A percentile compares a stretch with the other conserved stretches of the same genome.
Evolutionary conservation across 2,113 vertebrate genomes (phyloP).

Genomic region (Penelope pileata): DNA sequence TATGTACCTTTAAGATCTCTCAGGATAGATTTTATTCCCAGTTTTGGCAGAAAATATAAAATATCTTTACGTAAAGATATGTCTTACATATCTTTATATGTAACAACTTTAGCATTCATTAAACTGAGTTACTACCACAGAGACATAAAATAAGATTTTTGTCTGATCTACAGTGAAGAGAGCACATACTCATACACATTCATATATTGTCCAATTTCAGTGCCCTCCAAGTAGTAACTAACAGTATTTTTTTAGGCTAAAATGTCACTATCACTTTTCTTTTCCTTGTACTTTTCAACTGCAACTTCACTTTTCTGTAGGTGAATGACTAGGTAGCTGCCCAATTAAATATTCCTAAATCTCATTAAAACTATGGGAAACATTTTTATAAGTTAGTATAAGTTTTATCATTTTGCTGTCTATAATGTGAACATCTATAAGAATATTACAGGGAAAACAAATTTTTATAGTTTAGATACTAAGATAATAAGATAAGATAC

Average conservation of each 20-base stretch:
- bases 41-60: neutral
- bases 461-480: neutral
- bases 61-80: no score
- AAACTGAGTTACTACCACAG: neutral
- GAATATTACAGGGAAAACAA: neutral
- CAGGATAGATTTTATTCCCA: neutral
- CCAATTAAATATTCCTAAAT: neutral
- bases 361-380: neutral
- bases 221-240: neutral
- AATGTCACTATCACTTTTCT: neutral
- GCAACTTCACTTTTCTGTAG: neutral
- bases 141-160: neutral
- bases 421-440: neutral
- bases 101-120: neutral
- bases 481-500: no score
- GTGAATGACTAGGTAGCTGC: neutral
- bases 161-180: neutral
- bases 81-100: no score
- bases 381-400: neutral
- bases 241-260: neutral
- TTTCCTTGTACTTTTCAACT: neutral
- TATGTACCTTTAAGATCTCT: neutral
- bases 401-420: neutral
- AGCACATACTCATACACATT: neutral
- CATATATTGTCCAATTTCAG: neutral